Conservation (phyloP, 2,888 invertebrate genomes). For the Athrips mouffetella region DNA sequence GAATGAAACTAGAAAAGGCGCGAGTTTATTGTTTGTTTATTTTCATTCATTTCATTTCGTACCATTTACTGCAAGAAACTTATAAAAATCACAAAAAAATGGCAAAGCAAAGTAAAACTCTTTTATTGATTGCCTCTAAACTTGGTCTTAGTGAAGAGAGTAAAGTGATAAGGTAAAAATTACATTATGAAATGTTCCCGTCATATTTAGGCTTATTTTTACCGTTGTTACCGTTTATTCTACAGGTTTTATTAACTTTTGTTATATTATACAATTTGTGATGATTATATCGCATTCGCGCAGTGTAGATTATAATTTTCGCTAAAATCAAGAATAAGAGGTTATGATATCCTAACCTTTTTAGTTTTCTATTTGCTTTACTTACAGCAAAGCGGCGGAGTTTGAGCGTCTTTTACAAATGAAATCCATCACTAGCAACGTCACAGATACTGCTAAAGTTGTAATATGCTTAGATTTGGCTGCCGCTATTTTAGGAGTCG, state of each 20-base stretch:
- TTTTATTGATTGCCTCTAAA: slow-evolving; percentile 56
- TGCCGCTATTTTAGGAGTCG: slow-evolving; percentile 62
- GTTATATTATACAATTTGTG: background rate
- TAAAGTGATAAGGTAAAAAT: slow-evolving; percentile 54
- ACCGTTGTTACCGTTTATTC: background rate
- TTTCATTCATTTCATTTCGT: background rate
- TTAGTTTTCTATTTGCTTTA: too few species aligned
- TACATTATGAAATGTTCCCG: background rate
- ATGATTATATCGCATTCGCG: too few species aligned
- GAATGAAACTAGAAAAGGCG: background rate
- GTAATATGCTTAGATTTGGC: slow-evolving; percentile 81
- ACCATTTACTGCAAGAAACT: too few species aligned
- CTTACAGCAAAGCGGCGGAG: slow-evolving; percentile 76
- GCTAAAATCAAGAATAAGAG: slow-evolving; percentile 14
- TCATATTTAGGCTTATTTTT: background rate
- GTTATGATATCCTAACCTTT: background rate
- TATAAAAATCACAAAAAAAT: too few species aligned
- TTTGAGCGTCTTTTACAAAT: slow-evolving; percentile 68
- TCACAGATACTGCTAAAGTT: slow-evolving; percentile 79
- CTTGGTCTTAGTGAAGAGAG: slow-evolving; percentile 58
- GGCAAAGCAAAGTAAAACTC: slow-evolving; percentile 51
- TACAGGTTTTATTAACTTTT: background rate
- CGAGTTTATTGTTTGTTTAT: slow-evolving; percentile 2
- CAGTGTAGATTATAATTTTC: too few species aligned
- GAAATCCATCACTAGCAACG: slow-evolving; percentile 57